Base-by-base conservation (phyloP, 2,797 vertebrate species). In the Thamnophis elegans region DNA sequence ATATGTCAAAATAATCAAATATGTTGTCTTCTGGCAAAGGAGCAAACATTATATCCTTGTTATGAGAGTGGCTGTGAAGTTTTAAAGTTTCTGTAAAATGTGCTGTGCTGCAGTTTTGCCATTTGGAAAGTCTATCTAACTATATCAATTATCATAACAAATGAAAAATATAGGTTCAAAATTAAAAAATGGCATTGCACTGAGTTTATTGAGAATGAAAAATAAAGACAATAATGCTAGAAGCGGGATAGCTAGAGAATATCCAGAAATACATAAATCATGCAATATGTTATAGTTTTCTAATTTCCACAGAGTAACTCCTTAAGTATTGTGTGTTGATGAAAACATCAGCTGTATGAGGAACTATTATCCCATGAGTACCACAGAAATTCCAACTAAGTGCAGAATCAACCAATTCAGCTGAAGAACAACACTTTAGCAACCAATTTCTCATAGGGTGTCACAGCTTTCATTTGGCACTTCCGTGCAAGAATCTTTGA, bases 1-100 rank as follows among this genome's bases (percentile, higher is more conserved):
- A 54, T 62, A 85, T 87, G 85, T 78, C 86, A 87, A 92, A 93
- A 90, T 93, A 92, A 87, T 88, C 62, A 90, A 73, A 88, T 42
- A 86, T 42, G 42, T 86, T 90, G 53, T 87, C 78, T 90, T 92
- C 56, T 28, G 73, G 55, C 89, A 90, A 60, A 88, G 10, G 86
- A 51, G 58, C 26, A 60, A 85, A 42, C 91, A 89, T 56, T 20
- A 47, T 42, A 90, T 87, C 53, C 58, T 92, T 13, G n/a, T 89
- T 90, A 78, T 51, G 58, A 89, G 78, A 91, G 51, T 90, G 78
- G 56, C 51, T 51, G 54, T 87, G 60, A 18, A 56, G 89, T 92
- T 60, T 88, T 47, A 32, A 78, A 92, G 42, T 18, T 88, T 78
- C 54, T 88, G 47, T 56, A 59, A 88, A 93, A 93, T 26, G 25